A percentile compares a stretch with the other conserved stretches of the same genome.
These are phyloP conservation scores for Pygocentrus nattereri DNA, from an alignment of 2,797 vertebrate species.

Conservation along the genomic window DNA sequence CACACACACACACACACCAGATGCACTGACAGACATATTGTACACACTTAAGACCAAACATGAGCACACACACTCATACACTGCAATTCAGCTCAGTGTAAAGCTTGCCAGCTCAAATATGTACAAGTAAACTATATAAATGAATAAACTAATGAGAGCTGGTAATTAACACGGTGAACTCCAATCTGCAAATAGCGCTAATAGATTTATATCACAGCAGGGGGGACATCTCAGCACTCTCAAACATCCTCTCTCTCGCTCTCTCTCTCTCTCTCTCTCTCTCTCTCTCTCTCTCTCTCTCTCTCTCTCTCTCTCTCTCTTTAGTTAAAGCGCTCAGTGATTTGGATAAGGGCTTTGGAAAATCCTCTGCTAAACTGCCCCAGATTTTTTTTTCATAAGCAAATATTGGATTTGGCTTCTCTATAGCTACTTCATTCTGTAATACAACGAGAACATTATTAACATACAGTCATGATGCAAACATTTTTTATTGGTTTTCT, in stretches of 20 bases:
- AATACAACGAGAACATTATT: neutral
- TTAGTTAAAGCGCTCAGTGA: conserved; percentile 10
- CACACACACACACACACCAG: conserved; percentile 8
- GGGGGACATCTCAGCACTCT: neutral
- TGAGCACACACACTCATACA: neutral
- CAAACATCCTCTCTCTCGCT: neutral
- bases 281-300: neutral
- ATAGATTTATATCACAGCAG: neutral
- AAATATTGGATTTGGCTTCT: neutral
- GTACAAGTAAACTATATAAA: neutral
- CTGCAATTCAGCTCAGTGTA: neutral
- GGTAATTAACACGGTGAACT: conserved; percentile 47
- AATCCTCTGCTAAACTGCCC: conserved; percentile 28
- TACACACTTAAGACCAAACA: neutral
- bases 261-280: conserved; percentile 5
- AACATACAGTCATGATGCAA: neutral
- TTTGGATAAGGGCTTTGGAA: conserved; percentile 10
- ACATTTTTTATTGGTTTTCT: no score
- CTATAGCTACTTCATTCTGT: neutral
- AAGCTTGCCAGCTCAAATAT: no score
- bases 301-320: neutral
- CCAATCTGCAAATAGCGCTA: neutral
- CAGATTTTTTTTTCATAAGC: neutral
- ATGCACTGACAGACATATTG: neutral
- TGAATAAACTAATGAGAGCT: no score